These are phyloP conservation scores for Poecile montanus DNA, from an alignment of 2,797 vertebrate genomes.

Conservation along the genomic window DNA sequence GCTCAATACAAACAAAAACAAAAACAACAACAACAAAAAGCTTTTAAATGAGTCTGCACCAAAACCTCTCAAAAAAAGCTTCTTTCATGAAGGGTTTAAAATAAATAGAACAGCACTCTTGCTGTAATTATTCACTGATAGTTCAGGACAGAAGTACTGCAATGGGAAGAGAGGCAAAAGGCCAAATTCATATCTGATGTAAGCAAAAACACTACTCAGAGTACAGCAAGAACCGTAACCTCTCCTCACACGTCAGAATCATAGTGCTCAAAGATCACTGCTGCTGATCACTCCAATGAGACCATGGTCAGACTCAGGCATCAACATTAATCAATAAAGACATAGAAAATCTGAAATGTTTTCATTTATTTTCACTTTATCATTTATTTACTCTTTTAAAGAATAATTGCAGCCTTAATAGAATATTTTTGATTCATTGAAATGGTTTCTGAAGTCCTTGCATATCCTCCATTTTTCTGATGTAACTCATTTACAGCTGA, in stretches of 20 bases:
- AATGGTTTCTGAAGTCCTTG: constrained; percentile 9
- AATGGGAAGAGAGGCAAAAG: constrained; percentile 11
- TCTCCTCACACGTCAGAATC: not conserved
- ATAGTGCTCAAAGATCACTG: not conserved
- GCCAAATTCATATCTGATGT: not conserved
- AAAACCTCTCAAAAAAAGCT: not conserved
- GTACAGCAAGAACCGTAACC: not conserved
- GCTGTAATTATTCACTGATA: constrained; percentile 23
- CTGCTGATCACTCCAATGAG: not conserved
- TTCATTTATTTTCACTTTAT: not conserved
- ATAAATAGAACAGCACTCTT: constrained; percentile 28
- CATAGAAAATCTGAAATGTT: not conserved
- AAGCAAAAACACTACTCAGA: not conserved
- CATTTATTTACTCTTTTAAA: not conserved
- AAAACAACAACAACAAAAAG: too few relatives aligned
- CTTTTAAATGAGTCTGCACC: not conserved
- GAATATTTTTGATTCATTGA: constrained; percentile 9
- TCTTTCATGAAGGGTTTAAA: constrained; percentile 16
- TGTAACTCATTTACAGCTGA: not conserved
- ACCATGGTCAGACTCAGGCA: not conserved
- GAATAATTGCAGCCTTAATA: not conserved
- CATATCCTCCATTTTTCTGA: constrained; percentile 5
- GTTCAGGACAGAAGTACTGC: not conserved
- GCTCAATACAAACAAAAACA: not conserved
- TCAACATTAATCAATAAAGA: not conserved